Evolutionary conservation across 2,797 vertebrate genomes (phyloP).

Genomic region (Chaenodraco wilsoni): DNA sequence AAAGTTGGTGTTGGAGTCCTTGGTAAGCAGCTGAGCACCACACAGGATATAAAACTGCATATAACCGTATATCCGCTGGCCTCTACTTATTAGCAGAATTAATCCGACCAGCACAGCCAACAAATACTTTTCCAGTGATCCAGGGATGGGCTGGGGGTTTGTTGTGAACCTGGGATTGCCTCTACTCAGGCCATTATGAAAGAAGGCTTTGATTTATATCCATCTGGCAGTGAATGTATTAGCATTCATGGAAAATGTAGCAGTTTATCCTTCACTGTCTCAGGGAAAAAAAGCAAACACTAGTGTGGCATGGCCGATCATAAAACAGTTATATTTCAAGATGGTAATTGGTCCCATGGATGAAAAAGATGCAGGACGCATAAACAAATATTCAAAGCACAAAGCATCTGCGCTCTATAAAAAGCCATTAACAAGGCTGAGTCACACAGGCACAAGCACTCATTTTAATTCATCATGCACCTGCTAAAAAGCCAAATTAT

Average conservation of each 20-base stretch:
- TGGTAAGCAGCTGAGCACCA: constrained; percentile 29
- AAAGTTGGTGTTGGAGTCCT: constrained; percentile 18
- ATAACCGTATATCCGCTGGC: constrained; percentile 55
- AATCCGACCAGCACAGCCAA: constrained; percentile 39
- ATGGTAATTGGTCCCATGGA: constrained; percentile 47
- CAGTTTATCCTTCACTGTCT: constrained; percentile 20
- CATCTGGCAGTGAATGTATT: constrained; percentile 57
- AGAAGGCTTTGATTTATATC: constrained; percentile 46
- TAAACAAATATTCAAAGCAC: constrained; percentile 48
- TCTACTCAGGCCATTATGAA: constrained; percentile 41
- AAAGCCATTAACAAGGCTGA: constrained; percentile 38
- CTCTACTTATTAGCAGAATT: constrained; percentile 46
- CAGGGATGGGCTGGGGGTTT: constrained; percentile 49
- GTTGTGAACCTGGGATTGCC: constrained; percentile 41
- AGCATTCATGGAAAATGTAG: constrained; percentile 45
- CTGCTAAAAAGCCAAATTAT: constrained; percentile 44
- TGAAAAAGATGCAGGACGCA: constrained; percentile 37
- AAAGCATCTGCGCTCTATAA: constrained; percentile 52
- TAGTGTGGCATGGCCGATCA: constrained; percentile 33
- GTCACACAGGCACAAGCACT: constrained; percentile 44
- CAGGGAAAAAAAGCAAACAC: constrained; percentile 11
- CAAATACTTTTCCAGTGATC: constrained; percentile 48
- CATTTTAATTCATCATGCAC: constrained; percentile 46
- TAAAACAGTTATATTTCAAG: constrained; percentile 44
- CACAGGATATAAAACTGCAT: constrained; percentile 37